Evolutionary conservation across 2,113 vertebrate genomes (phyloP), one percentile per base, ranked within the genome.

Genomic region (Mesembrinibis cayennensis): DNA sequence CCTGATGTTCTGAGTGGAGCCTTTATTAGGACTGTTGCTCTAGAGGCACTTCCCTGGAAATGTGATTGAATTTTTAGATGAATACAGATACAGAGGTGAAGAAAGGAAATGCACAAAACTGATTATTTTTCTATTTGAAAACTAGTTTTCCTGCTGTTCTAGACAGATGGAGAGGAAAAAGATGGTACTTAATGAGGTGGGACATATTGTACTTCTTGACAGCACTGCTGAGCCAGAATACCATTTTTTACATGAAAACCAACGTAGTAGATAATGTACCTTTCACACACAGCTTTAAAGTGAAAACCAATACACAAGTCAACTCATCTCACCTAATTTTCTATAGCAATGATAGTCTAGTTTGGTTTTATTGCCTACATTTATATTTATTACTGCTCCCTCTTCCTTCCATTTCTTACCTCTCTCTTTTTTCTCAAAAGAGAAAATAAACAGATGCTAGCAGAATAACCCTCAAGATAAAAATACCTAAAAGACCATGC

Each of bases 61-160:
- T 82, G 3, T 74, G 42, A 72, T 70, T 36, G 23, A 72, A 59
- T 59, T 90, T 94, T 93, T 76, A 76, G 77, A 91, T 34, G 8
- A 76, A 82, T 27, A 78, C 18, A 89, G 71, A 81, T 55, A 76
- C 21, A 89, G 32, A 90, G 36, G 49, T 73, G 53, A 85, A 96
- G 45, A 87, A 95, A 80, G 45, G 36, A 95, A 96, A 85, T 13
- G 17, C 61, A 80, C 36, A 82, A 85, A 95, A 45, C 34, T 71
- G n/a, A 87, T 95, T 82, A 58, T 95, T 87, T 93, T 95, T 71
- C 72, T 90, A 34, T 88, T 93, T 93, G 84, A 96, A 95, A 94
- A 91, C 52, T 90, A 94, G 77, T 80, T 91, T 93, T 95, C 89
- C 84, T 87, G 84, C 81, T 97, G 91, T 82, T 95, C 66, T 72